Evolutionary conservation across 1,140 invertebrate species (phyloP).

Genomic region (Lepidurus arcticus): DNA sequence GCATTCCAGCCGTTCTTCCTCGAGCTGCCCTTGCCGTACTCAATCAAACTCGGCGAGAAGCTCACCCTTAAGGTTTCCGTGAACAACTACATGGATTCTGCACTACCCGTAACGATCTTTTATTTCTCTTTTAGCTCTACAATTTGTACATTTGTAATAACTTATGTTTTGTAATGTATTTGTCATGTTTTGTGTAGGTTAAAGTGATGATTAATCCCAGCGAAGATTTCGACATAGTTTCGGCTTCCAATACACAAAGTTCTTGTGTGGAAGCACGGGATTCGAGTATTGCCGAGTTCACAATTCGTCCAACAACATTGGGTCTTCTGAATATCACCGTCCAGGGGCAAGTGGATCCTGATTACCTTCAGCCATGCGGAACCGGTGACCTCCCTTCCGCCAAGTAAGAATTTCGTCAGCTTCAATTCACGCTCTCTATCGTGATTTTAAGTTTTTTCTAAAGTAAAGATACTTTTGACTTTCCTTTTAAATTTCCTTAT

Average conservation of each 20-base stretch:
- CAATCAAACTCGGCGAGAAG: slow-evolving; percentile 62
- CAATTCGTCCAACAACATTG: slow-evolving; percentile 48
- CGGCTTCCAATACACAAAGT: background rate
- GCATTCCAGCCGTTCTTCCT: slow-evolving; percentile 68
- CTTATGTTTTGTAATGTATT: background rate
- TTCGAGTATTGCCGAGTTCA: slow-evolving; percentile 49
- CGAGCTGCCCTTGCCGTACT: slow-evolving; percentile 59
- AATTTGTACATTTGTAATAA: background rate
- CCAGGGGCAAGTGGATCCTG: slow-evolving; percentile 49
- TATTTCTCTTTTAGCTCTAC: slow-evolving; percentile 43
- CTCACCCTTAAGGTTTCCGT: slow-evolving; percentile 52
- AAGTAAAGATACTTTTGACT: background rate
- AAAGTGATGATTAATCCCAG: background rate
- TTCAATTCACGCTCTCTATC: too few relatives aligned
- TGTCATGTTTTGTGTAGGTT: background rate
- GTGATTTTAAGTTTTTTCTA: background rate
- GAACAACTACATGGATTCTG: background rate
- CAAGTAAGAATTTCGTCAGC: slow-evolving; percentile 40
- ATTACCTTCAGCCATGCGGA: slow-evolving; percentile 47
- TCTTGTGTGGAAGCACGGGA: slow-evolving; percentile 46
- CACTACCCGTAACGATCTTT: slow-evolving; percentile 49
- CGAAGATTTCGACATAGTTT: background rate
- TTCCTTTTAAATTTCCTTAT: background rate
- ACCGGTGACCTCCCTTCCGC: slow-evolving; percentile 47
- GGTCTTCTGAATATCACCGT: slow-evolving; percentile 57